A percentile compares a stretch with the other conserved stretches of the same genome.
Conservation (phyloP, 2,113 vertebrate species). For the Amblyopsis rosae region DNA sequence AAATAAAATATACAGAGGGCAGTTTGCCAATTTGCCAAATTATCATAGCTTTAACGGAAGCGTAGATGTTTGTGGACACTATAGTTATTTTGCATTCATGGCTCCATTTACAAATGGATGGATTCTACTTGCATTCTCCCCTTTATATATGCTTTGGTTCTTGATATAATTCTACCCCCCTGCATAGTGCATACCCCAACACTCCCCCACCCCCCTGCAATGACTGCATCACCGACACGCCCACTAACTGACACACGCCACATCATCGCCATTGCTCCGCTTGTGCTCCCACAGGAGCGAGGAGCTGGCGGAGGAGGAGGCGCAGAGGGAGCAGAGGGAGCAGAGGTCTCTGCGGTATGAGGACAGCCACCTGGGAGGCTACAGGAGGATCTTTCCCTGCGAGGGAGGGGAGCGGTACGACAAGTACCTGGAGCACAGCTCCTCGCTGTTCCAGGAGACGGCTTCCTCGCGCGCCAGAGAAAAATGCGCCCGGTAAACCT, state of each 20-base stretch:
- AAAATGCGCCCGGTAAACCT: conserved; percentile 60
- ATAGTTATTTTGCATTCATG: neutral
- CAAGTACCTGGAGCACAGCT: conserved; percentile 72
- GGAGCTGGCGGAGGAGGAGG: conserved; percentile 58
- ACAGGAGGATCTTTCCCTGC: conserved; percentile 69
- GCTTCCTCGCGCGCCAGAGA: conserved; percentile 70
- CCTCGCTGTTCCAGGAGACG: conserved; percentile 73
- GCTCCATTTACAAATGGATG: too few relatives aligned
- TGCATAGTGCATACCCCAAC: too few relatives aligned
- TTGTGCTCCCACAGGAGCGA: conserved; percentile 41
- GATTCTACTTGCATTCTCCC: too few relatives aligned
- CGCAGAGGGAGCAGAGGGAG: conserved; percentile 33
- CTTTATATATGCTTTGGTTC: too few relatives aligned
- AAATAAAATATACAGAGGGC: too few relatives aligned
- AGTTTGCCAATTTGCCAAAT: too few relatives aligned
- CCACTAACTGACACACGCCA: neutral
- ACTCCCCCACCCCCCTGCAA: too few relatives aligned
- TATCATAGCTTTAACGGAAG: too few relatives aligned
- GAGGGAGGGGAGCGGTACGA: conserved; percentile 59
- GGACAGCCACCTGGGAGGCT: conserved; percentile 65
- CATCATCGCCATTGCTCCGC: neutral
- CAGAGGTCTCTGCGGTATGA: conserved; percentile 67
- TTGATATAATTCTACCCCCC: too few relatives aligned
- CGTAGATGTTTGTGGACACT: too few relatives aligned
- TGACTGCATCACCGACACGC: neutral